Evolutionary conservation across 2,888 invertebrate species (phyloP).

Genomic region (Argyresthia goedartella): DNA sequence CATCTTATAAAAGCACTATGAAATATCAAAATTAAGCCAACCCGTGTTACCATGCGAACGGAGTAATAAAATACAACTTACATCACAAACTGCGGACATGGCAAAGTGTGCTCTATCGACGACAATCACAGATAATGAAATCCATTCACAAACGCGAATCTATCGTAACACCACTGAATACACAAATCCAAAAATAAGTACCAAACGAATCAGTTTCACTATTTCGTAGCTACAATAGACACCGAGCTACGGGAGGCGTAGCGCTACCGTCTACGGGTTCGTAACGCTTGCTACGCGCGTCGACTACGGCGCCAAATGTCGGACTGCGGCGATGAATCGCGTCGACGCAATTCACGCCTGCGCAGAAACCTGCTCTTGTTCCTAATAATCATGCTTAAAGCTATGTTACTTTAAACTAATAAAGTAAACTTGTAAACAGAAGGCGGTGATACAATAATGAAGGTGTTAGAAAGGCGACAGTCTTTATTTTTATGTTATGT

Average conservation of each 20-base stretch:
- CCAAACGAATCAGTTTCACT: neutral
- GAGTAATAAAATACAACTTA: constrained; percentile 22
- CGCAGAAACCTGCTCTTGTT: constrained; percentile 16
- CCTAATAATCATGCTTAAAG: too few species aligned
- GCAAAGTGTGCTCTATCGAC: constrained; percentile 16
- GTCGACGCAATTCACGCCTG: constrained; percentile 34
- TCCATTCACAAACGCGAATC: constrained; percentile 21
- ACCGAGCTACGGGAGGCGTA: constrained; percentile 17
- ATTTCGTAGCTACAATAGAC: constrained; percentile 12
- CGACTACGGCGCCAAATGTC: constrained; percentile 22
- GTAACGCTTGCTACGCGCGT: constrained; percentile 27
- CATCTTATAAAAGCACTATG: too few species aligned
- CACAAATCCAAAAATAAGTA: neutral
- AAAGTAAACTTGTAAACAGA: too few species aligned
- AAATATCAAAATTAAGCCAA: neutral
- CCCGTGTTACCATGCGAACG: neutral
- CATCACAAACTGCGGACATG: constrained; percentile 22
- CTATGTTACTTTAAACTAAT: too few species aligned
- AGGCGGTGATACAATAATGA: neutral
- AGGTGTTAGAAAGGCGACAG: neutral
- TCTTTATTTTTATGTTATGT: constrained; percentile 1
- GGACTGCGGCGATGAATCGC: constrained; percentile 50
- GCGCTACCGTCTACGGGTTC: constrained; percentile 2
- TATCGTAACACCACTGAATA: constrained; percentile 12
- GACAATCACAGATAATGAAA: constrained; percentile 20